These are phyloP conservation scores for Tauraco erythrolophus DNA, from an alignment of 2,113 vertebrate genomes.

Conservation along the genomic window DNA sequence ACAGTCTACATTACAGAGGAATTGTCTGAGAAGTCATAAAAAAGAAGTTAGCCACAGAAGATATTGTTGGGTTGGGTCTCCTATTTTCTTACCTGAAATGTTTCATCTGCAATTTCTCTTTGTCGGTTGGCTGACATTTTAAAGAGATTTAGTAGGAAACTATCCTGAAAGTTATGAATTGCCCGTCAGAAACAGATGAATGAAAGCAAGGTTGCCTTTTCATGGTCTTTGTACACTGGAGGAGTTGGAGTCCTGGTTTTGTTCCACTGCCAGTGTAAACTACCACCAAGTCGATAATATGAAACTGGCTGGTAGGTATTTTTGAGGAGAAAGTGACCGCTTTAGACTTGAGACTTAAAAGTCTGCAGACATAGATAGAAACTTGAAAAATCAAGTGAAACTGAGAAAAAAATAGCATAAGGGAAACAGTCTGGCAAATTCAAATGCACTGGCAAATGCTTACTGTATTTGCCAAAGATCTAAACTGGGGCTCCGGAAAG, in stretches of 20 bases:
- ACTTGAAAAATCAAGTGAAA: not conserved
- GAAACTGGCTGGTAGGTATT: not conserved
- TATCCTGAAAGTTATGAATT: not conserved
- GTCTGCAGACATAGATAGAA: not conserved
- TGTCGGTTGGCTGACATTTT: not conserved
- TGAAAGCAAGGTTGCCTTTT: not conserved
- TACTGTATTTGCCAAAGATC: not conserved
- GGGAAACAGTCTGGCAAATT: not conserved
- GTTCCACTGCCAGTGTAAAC: not conserved
- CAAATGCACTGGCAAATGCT: not conserved
- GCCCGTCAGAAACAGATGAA: not conserved
- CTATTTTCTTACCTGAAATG: not conserved
- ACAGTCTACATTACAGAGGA: not conserved
- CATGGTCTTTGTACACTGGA: not conserved
- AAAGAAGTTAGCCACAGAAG: not conserved
- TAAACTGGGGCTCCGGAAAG: not conserved
- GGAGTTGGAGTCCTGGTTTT: not conserved
- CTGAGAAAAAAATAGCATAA: not conserved
- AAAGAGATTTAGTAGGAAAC: not conserved
- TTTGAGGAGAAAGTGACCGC: not conserved
- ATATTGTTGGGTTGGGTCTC: not conserved
- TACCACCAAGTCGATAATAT: not conserved
- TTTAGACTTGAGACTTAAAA: not conserved
- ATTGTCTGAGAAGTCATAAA: conserved; percentile 12
- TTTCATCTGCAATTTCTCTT: not conserved